Evolutionary conservation across 92 coral and sea anemone species (phyloP).

Genomic region (Actinernus sp.): DNA sequence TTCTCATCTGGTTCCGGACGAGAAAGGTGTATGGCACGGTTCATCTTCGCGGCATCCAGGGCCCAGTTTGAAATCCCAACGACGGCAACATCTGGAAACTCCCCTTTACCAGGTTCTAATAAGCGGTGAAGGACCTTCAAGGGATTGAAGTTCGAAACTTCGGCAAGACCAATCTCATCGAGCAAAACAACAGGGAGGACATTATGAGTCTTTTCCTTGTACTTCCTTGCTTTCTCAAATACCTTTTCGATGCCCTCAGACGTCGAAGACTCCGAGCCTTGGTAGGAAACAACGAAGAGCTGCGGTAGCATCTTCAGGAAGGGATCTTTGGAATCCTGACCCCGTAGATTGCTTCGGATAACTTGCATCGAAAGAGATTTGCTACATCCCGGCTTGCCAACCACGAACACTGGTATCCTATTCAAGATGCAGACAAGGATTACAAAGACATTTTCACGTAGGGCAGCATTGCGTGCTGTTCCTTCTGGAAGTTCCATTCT

Average conservation of each 20-base stretch:
- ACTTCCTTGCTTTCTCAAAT: conserved; percentile 94
- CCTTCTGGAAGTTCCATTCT: conserved; percentile 98
- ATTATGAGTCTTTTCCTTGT: conserved; percentile 72
- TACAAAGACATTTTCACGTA: conserved; percentile 97
- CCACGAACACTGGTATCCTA: conserved; percentile 96
- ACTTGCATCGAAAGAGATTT: conserved; percentile 97
- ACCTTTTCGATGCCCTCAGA: conserved; percentile 96
- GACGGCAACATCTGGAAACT: conserved; percentile 94
- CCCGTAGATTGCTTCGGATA: conserved; percentile 92
- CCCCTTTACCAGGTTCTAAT: conserved; percentile 86
- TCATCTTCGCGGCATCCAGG: conserved; percentile 98
- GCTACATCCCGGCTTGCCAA: conserved; percentile 99
- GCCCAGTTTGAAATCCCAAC: conserved; percentile 99
- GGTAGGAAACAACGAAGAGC: conserved; percentile 92
- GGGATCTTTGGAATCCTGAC: conserved; percentile 84
- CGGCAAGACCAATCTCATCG: conserved; percentile 98
- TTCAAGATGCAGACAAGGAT: conserved; percentile 94
- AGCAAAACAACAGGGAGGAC: conserved; percentile 96
- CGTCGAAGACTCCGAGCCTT: conserved; percentile 98
- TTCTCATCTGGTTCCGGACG: conserved; percentile 94
- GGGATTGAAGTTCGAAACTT: conserved; percentile 95
- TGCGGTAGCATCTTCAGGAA: conserved; percentile 87
- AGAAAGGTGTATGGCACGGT: conserved; percentile 97
- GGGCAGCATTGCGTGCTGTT: conserved; percentile 95
- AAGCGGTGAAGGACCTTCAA: conserved; percentile 94